Evolutionary conservation across 2,888 invertebrate species (phyloP), one percentile per base, ranked within the genome.

Genomic region (Erebia aethiops): DNA sequence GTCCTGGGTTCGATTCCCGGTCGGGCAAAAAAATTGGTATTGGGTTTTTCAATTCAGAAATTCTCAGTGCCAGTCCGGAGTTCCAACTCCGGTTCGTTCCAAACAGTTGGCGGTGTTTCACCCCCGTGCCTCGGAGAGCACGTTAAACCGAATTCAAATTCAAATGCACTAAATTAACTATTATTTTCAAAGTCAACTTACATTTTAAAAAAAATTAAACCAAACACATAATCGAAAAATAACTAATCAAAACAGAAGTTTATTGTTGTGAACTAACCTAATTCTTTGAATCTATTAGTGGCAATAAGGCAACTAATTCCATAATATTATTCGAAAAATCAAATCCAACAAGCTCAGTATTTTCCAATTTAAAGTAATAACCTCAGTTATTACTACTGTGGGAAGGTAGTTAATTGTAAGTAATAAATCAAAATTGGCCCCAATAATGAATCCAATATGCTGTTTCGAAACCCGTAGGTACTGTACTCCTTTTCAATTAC

Each of bases 371-470:
- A 64, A 67, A 60, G 54, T 67, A 67, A 70, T 72, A 60, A 67
- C 54, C 58, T 8, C 7, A 54, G 46, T 67, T 49, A 60, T 46
- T 67, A 58, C 41, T 63, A 65, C 60, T 63, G 63, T 67, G 61
- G 56, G 54, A 65, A 58, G 71, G 69, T 56, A 51, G 71, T 63
- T 73, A 75, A 75, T 71, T 73, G 52, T 67, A 43, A n/a, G 67
- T 71, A 73, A 69, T 75, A 73, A 73, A 73, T 75, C 70, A 67
- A 68, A 75, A 73, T 68, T 66, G 51, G 58, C 66, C 62, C 35
- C 35, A 73, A 70, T 73, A 69, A 70, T 57, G 43, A 60, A 68
- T 58, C 26, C 56, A 67, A 51, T 58, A 60, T 52, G 66, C 54
- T 35, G 43, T 66, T 66, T 65, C 51, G 67, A 67, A 71, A 71